Evolutionary conservation across 2,113 vertebrate species (phyloP).

Genomic region (Phalacrocorax aristotelis): DNA sequence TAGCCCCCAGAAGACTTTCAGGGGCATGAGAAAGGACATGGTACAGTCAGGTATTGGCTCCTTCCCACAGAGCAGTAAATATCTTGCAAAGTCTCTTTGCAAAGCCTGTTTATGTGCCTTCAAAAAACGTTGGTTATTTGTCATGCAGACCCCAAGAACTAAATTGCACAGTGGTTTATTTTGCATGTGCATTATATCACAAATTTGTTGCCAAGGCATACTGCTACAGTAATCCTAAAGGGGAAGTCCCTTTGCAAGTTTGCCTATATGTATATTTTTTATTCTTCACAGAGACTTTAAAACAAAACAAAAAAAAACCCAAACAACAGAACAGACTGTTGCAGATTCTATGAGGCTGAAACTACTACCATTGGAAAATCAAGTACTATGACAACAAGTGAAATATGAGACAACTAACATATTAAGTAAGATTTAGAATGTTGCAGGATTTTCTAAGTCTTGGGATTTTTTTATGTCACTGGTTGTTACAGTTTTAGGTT

Average conservation of each 20-base stretch:
- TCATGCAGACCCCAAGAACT: background rate
- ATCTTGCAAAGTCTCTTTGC: background rate
- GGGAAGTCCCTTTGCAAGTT: background rate
- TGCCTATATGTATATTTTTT: background rate
- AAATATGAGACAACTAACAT: background rate
- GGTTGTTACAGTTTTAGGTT: background rate
- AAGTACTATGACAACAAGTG: background rate
- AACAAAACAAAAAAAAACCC: background rate
- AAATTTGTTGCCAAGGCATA: background rate
- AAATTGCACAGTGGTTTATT: background rate
- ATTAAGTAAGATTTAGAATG: background rate
- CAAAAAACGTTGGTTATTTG: background rate
- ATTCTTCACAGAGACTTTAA: background rate
- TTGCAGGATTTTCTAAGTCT: background rate
- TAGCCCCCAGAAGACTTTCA: background rate
- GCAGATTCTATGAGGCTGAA: background rate
- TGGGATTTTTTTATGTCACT: background rate
- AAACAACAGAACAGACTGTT: background rate
- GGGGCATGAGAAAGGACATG: background rate
- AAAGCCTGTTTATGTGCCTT: background rate
- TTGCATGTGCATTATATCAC: background rate
- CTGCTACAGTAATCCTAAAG: background rate
- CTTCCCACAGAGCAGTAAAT: background rate
- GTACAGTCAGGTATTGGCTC: background rate
- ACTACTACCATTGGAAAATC: background rate